Percentiles rank a stretch among this genome's conserved stretches.
These are phyloP conservation scores for Drosophila helvetica DNA, from an alignment of 2,888 invertebrate genomes.

Conservation along the genomic window DNA sequence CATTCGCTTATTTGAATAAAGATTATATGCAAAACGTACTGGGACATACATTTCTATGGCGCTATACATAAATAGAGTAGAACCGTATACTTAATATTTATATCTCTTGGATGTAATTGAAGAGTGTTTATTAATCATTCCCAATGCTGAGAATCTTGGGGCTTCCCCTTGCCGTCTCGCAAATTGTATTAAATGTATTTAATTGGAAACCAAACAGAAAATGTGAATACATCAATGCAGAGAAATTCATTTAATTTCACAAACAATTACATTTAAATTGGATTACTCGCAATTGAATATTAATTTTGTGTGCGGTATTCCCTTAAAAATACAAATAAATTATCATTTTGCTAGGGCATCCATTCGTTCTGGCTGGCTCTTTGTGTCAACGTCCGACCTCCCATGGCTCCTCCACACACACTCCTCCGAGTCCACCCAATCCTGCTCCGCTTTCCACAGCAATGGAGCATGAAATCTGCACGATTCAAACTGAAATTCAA, in stretches of 20 bases:
- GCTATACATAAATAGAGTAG: too few relatives aligned
- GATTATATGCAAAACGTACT: too few relatives aligned
- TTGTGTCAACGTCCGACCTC: conserved; percentile 9
- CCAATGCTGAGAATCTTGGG: background rate
- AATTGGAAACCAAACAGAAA: conserved; percentile 13
- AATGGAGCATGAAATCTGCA: background rate
- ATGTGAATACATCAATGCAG: conserved; percentile 7
- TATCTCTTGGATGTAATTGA: background rate
- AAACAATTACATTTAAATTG: conserved; percentile 24
- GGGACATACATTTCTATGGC: too few relatives aligned
- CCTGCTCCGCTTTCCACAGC: background rate
- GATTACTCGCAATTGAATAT: conserved; percentile 28
- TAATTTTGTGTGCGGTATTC: conserved; percentile 16
- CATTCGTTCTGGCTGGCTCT: conserved; percentile 10
- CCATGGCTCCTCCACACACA: background rate
- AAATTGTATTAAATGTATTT: conserved; percentile 5
- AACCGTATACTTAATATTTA: background rate
- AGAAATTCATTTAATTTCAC: conserved; percentile 26
- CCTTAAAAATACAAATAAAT: conserved; percentile 30
- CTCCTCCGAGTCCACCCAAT: background rate
- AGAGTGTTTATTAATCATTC: background rate
- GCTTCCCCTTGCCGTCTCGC: background rate
- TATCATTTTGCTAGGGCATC: conserved; percentile 13
- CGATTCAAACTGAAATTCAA: conserved; percentile 45
- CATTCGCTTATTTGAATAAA: too few relatives aligned